phyloP scores from a whole-genome alignment of 2,888 invertebrate genomes.

The Uloborus plumipes region DNA sequence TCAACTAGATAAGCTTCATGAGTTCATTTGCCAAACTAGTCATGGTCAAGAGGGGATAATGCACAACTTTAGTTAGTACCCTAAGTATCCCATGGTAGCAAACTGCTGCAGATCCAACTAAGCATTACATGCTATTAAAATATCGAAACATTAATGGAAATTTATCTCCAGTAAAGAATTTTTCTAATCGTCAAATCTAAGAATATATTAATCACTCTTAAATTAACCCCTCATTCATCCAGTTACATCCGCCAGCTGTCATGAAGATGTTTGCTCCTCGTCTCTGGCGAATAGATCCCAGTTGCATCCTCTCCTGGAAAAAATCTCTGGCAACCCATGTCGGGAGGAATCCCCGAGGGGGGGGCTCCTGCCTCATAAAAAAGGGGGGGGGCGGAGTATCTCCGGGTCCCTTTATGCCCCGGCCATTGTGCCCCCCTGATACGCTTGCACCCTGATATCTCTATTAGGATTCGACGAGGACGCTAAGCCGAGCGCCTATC shows the following conservation, averaged over 20 bases:
- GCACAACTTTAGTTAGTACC: no score
- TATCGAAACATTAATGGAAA: no score
- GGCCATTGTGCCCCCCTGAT: constrained; percentile 34
- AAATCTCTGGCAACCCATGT: constrained; percentile 16
- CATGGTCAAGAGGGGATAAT: no score
- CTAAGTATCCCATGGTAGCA: no score
- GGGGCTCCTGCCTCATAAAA: constrained; percentile 7
- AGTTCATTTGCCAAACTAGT: no score
- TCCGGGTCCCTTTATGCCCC: constrained; percentile 46
- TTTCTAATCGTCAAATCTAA: no score
- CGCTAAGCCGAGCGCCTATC: constrained; percentile 52
- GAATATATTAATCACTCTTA: no score
- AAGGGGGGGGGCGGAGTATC: constrained; percentile 27
- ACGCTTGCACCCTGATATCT: constrained; percentile 62
- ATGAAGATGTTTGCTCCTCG: constrained; percentile 12
- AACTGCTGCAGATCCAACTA: no score
- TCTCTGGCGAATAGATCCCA: constrained; percentile 46
- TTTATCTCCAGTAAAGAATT: no score
- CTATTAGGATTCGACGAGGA: constrained; percentile 58
- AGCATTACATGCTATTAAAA: no score
- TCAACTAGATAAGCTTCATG: no score
- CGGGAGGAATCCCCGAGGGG: background rate
- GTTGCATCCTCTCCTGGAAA: constrained; percentile 43
- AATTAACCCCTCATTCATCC: background rate
- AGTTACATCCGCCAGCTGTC: constrained; percentile 39